Evolutionary conservation across 2,113 vertebrate species (phyloP), one percentile per base, ranked within the genome.

Genomic region (Lasiurus cinereus): DNA sequence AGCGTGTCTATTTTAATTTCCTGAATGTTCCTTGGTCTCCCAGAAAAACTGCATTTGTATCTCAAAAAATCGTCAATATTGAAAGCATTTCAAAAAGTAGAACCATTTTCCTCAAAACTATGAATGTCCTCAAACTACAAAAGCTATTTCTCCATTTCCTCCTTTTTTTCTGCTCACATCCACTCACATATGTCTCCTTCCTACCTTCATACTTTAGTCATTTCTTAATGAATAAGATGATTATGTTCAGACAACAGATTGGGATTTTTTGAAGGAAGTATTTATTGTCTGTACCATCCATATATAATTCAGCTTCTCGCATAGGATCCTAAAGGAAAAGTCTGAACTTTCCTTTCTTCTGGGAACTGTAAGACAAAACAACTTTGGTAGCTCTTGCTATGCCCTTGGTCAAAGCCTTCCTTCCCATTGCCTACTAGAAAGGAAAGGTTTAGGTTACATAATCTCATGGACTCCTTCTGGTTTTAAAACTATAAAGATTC

Each of bases 401-500:
- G 4, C 6, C 8, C 16, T 64, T 50, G 50, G 6, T 36, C 1
- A 16, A 39, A 79, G n/a, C 8, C 31, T 31, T 59, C 46, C 29
- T 86, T 76, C 19, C 7, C 43, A 21, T 19, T 78, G 76, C 22
- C 31, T 14, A 4, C 4, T 22, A 8, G 1, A 93, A 92, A 77
- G 31, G 16, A 94, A 84, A 94, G 2, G 8, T 72, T 92, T 72
- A 39, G 24, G n/a, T 62, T 6, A 43, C 50, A 54, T 36, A 70
- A 83, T 69, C 18, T 82, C 16, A 36, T 39, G 64, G 7, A 0
- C 6, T 22, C 9, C 48, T 93, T 90, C 14, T 12, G 43, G 12
- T 56, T 93, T 78, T 79, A 85, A 91, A 50, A 56, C 50, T 80
- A 73, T 94, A 54, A 89, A 77, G 0, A 46, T 13, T 59, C 24